Base-by-base conservation (phyloP, 2,113 vertebrate genomes). In the Brachionichthys hirsutus region DNA sequence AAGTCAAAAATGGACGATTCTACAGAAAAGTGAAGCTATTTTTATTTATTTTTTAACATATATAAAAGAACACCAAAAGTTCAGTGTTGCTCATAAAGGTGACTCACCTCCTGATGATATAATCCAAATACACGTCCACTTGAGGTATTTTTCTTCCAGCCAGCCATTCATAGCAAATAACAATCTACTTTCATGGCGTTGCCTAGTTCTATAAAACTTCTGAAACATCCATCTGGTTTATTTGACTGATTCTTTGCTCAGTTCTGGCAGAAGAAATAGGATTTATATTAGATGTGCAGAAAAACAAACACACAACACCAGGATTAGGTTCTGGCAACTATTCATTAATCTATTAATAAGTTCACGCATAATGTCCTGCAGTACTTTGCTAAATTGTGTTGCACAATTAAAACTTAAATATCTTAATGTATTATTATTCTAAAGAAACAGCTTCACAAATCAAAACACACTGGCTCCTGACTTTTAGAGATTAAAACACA, bases 141-240 rank as follows among this genome's bases (percentile, higher is more conserved):
- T 14, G 24, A 57, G 40, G 20, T 24, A 24, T 43, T 48, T 45
- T 45, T 44, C 16, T 0, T 61, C 35, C 0, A 19, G 0, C 12
- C 17, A 45, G 43, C 41, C 45, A 50, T 38, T 36, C 43, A 14
- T 1, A 43, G 54, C 30, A 36, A 72, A 64, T 49, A 51, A 51
- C 34, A 61, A 20, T 66, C 55, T 48, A 43, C 22, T 48, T 54
- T 50, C 41, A 58, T 58, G 30, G 36, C 48, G 53, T 30, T 54
- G 15, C 8, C 13, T 54, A n/a, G 4, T 60, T 55, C 2, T 42
- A 24, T 54, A 9, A 52, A 78, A 47, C 45, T 59, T 64, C 24
- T 43, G 13, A 41, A 57, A 52, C 42, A 54, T 34, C 36, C 54
- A 68, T 42, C 64, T 67, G 56, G 16, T 53, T 52, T 20, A 24